Percentiles rank a stretch among this genome's conserved stretches.
phyloP scores from a whole-genome alignment of 2,888 invertebrate genomes.

The Thymelicus sylvestris region DNA sequence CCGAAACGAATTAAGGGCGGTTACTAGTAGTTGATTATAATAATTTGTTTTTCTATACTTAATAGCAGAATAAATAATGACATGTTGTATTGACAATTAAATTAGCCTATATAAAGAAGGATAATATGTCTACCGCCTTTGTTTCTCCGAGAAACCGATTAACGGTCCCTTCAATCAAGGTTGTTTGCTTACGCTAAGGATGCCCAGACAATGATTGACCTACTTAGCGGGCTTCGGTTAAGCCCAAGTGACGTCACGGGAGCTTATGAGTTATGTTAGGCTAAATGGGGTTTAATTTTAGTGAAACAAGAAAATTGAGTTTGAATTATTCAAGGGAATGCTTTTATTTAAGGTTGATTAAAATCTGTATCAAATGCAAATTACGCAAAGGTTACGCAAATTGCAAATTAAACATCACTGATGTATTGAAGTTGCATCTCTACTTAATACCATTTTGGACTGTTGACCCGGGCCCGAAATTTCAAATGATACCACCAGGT shows the following conservation, averaged over 20 bases:
- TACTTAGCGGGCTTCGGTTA: constrained; percentile 49
- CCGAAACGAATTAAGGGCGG: too few relatives aligned
- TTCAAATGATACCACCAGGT: too few relatives aligned
- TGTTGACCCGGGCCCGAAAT: too few relatives aligned
- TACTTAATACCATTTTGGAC: too few relatives aligned
- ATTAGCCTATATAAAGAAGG: background rate
- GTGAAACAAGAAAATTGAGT: background rate
- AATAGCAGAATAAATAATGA: background rate
- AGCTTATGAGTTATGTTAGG: background rate
- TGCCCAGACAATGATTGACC: constrained; percentile 58
- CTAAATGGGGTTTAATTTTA: background rate
- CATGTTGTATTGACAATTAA: background rate
- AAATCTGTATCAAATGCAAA: too few relatives aligned
- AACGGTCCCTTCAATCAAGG: constrained; percentile 74
- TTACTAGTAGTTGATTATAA: too few relatives aligned
- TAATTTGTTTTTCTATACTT: background rate
- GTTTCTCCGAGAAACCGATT: constrained; percentile 56
- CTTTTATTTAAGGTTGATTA: too few relatives aligned
- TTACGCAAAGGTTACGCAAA: too few relatives aligned
- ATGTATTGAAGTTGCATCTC: too few relatives aligned
- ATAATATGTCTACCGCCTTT: background rate
- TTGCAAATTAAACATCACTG: too few relatives aligned
- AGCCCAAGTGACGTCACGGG: constrained; percentile 18
- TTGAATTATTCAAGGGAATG: too few relatives aligned
- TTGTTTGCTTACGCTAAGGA: constrained; percentile 72